Conservation (phyloP, 2,888 invertebrate genomes). For the Lithophane semibrunnea region DNA sequence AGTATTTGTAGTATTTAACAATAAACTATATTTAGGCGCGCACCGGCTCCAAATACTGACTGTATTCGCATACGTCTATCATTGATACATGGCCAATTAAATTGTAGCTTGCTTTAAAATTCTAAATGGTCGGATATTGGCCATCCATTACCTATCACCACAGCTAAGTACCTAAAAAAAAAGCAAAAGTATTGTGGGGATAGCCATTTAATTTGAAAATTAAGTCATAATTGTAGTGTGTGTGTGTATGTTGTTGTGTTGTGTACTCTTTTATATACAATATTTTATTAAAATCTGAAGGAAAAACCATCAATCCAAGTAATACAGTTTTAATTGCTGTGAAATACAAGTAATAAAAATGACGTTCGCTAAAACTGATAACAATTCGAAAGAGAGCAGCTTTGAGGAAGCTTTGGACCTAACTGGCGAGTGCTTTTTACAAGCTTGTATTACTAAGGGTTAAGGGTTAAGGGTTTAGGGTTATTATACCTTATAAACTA, state of each 20-base stretch:
- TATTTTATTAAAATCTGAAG: neutral
- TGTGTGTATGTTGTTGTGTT: too few relatives aligned
- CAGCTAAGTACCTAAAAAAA: neutral
- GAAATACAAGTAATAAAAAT: constrained; percentile 30
- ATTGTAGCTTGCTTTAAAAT: neutral
- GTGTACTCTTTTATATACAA: too few relatives aligned
- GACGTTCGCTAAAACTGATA: constrained; percentile 18
- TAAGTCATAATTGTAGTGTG: neutral
- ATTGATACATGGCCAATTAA: neutral
- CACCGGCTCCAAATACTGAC: neutral
- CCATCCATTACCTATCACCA: neutral
- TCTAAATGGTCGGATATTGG: neutral
- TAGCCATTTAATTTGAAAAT: neutral
- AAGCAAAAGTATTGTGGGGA: neutral
- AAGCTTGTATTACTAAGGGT: too few relatives aligned
- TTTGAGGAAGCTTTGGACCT: constrained; percentile 57
- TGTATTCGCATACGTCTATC: neutral
- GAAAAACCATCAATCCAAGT: neutral
- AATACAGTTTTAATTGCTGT: neutral
- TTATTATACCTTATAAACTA: too few relatives aligned
- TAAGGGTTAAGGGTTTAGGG: too few relatives aligned
- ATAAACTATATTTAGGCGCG: constrained; percentile 34
- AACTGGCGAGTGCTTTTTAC: constrained; percentile 48
- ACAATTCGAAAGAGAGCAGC: constrained; percentile 19
- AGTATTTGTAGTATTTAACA: constrained; percentile 39